Evolutionary conservation across 2,797 vertebrate genomes (phyloP).

Genomic region (Pipistrellus nathusii): DNA sequence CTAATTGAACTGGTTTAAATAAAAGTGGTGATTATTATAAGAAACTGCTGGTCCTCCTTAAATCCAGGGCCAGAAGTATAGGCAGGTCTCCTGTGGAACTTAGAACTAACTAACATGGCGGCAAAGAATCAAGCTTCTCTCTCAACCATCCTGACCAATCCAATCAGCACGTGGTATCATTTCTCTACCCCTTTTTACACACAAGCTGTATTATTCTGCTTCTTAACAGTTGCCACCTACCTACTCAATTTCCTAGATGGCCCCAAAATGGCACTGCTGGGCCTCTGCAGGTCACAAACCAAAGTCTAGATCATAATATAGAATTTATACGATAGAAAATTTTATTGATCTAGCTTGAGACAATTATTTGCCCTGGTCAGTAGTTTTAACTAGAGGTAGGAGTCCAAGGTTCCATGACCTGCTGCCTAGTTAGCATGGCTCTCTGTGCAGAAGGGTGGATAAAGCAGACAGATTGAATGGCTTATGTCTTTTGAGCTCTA

Average conservation of each 20-base stretch:
- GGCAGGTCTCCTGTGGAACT: not conserved
- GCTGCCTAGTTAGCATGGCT: not conserved
- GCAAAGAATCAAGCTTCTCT: not conserved
- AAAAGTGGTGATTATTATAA: not conserved
- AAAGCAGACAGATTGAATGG: not conserved
- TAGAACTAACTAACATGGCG: not conserved
- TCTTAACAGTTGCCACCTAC: not conserved
- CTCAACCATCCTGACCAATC: not conserved
- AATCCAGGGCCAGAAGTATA: not conserved
- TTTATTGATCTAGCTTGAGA: not conserved
- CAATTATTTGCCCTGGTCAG: not conserved
- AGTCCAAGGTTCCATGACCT: not conserved
- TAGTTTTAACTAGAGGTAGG: conserved; percentile 4
- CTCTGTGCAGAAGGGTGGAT: not conserved
- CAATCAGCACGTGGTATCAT: not conserved
- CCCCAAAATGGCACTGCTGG: not conserved
- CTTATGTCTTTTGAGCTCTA: conserved; percentile 1
- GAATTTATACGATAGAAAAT: not conserved
- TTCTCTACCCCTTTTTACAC: not conserved
- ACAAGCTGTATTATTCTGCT: not conserved
- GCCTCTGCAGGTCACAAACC: not conserved
- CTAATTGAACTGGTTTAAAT: conserved; percentile 43
- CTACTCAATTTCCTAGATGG: not conserved
- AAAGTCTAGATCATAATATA: not conserved
- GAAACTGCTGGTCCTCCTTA: conserved; percentile 32